Conservation (phyloP, 1,140 invertebrate species). For the Muscidifurax raptorellus region DNA sequence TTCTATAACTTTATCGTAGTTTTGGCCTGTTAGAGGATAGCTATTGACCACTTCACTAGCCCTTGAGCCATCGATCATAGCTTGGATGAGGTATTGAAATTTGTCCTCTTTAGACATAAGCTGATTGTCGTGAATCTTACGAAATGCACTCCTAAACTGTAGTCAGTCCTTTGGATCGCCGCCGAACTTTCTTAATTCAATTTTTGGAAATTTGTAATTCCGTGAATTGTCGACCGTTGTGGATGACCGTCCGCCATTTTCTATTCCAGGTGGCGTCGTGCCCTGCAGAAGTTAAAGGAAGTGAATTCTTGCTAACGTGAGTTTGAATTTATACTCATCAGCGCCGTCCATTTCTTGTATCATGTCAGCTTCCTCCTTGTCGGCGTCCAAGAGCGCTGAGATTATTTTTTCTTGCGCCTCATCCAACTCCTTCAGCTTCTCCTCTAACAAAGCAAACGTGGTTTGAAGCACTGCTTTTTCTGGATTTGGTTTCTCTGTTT, state of each 20-base stretch:
- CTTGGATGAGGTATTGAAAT: conserved; percentile 58
- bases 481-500: not conserved
- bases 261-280: not conserved
- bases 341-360: not conserved
- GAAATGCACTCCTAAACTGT: conserved; percentile 66
- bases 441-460: not conserved
- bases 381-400: not conserved
- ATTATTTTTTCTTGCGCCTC: not conserved
- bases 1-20: conserved; percentile 41
- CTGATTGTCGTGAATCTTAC: conserved; percentile 64
- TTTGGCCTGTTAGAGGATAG: conserved; percentile 45
- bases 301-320: not conserved
- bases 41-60: conserved; percentile 48
- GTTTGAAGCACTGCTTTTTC: not conserved
- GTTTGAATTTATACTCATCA: not conserved
- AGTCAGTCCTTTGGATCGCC: conserved; percentile 66
- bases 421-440: not conserved
- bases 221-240: conserved; percentile 48
- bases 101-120: conserved; percentile 60
- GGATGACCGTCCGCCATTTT: not conserved
- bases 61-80: conserved; percentile 43
- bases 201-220: conserved; percentile 54
- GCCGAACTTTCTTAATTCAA: conserved; percentile 62
- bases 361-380: not conserved
- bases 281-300: not conserved